Evolutionary conservation across 2,113 vertebrate species (phyloP).

Genomic region (Eulacestoma nigropectus): DNA sequence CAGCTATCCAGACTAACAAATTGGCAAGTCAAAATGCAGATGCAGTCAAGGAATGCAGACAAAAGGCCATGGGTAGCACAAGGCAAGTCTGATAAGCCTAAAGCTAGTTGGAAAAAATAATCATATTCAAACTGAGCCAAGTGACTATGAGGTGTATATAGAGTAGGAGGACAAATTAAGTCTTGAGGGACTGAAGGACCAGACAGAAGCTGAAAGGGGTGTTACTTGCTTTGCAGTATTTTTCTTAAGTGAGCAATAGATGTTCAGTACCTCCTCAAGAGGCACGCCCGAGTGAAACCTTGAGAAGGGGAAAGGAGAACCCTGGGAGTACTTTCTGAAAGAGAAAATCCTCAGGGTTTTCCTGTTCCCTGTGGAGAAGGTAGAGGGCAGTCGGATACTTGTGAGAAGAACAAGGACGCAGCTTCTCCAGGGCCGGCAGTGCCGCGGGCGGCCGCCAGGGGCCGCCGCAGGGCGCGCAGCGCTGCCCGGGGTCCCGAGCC

Average conservation of each 20-base stretch:
- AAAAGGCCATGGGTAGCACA: neutral
- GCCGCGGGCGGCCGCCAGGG: neutral
- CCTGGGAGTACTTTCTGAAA: neutral
- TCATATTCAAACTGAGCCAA: neutral
- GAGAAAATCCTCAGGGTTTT: neutral
- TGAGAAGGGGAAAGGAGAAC: neutral
- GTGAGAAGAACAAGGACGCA: neutral
- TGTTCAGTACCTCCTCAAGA: neutral
- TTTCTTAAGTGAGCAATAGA: neutral
- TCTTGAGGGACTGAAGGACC: neutral
- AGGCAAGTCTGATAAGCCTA: neutral
- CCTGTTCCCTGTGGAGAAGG: neutral
- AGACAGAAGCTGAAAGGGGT: neutral
- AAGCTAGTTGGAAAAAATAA: neutral
- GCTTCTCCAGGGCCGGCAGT: neutral
- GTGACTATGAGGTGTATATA: fast-evolving
- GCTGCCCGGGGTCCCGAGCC: neutral
- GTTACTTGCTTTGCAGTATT: fast-evolving
- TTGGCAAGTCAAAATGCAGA: neutral
- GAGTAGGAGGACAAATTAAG: neutral
- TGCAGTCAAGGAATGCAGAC: neutral
- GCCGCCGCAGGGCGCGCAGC: neutral
- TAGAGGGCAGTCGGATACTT: neutral
- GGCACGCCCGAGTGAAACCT: neutral
- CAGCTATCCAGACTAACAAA: neutral